These are phyloP conservation scores for Muscicapa comitata DNA, from an alignment of 2,797 vertebrate species.

Conservation along the genomic window DNA sequence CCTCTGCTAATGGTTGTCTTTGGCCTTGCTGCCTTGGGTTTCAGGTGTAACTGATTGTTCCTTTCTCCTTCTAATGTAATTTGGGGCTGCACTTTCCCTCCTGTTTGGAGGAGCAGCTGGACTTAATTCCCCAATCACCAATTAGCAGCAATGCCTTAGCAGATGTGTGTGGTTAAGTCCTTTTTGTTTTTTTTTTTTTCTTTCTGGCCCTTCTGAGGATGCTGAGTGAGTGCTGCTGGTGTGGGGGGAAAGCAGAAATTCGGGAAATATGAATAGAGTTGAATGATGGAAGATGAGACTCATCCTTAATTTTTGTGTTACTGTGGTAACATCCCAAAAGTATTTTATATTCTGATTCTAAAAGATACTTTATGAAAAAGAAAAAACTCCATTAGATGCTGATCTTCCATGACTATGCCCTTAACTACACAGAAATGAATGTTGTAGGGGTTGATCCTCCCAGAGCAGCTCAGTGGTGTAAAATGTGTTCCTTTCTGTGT, in stretches of 20 bases:
- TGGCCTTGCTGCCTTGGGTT: background rate
- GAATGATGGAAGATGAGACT: background rate
- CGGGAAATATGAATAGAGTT: background rate
- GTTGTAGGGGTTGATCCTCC: background rate
- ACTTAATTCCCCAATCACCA: background rate
- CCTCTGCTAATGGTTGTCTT: background rate
- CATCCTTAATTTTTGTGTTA: background rate
- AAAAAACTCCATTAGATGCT: background rate
- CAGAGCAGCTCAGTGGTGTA: background rate
- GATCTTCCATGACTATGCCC: background rate
- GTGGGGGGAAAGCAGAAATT: background rate
- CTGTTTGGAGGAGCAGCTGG: background rate
- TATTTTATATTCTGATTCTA: background rate
- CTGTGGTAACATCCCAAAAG: background rate
- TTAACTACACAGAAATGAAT: background rate
- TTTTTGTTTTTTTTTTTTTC: rapidly evolving
- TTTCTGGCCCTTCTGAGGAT: background rate
- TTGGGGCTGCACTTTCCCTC: background rate
- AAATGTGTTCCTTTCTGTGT: background rate
- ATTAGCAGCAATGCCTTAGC: background rate
- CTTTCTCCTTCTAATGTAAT: background rate
- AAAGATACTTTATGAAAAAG: background rate
- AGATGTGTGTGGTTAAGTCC: background rate
- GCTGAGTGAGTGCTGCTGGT: background rate
- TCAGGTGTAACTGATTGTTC: background rate